Evolutionary conservation across 2,888 invertebrate species (phyloP), one percentile per base, ranked within the genome.

Genomic region (Seira sanloemensis): DNA sequence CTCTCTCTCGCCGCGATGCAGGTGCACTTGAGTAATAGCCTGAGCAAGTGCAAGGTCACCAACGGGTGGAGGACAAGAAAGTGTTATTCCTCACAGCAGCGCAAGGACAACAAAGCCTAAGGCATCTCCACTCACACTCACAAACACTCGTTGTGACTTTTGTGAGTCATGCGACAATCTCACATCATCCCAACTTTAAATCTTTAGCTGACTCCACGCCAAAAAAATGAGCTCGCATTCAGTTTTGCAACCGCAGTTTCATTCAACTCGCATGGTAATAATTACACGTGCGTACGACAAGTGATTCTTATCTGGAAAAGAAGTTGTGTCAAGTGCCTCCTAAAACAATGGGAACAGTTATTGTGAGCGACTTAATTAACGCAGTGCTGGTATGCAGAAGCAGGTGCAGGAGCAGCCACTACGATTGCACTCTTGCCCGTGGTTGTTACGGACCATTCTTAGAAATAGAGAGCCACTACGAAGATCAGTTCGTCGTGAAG

Each of bases 401-500:
- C 58, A 58, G 58, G 58, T 58, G 58, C 21, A 75, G 78, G 76
- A 74, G 78, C 37, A 78, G 54, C 37, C 18, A 62, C 19, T 18
- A 27, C 74, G 67, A 0, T 12, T 67, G 67, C 37, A 12, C 37
- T 37, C 37, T 12, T 37, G 37, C 37, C 37, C 4, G 12, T 67
- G 66, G 21, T 27, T 46, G 71, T 18, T n/a, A 71, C 50, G 46
- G 26, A 65, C n/a, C 58, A 18, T 58, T 58, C 18, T 18, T 4
- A 58, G n/a, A 58, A 18, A n/a, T 18, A 16, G 69, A 73, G 19
- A 65, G 19, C 46, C 77, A 77, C 62, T 84, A 78, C 58, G 66
- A 58, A 4, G 84, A 84, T 75, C 78, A 79, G 67, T 78, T 84
- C 68, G 84, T 69, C 37, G 84, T 84, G 26, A 84, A 84, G 84